Evolutionary conservation across 2,888 invertebrate genomes (phyloP).

Genomic region (Himalopsyche tibetana): DNA sequence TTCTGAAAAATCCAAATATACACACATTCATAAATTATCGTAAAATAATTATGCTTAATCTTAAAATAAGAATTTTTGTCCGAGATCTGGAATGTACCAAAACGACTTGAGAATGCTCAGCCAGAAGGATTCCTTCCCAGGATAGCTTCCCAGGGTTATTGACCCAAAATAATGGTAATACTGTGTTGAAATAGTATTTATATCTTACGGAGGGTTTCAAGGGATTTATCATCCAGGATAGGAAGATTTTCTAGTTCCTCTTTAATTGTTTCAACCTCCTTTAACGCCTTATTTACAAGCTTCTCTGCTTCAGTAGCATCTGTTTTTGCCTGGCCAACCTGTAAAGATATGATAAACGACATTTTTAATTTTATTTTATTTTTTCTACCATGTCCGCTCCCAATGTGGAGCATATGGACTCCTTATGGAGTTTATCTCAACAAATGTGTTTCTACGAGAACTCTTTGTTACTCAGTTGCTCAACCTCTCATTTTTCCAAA

Average conservation of each 20-base stretch:
- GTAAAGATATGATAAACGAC: slow-evolving; percentile 58
- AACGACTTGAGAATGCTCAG: background rate
- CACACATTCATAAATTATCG: background rate
- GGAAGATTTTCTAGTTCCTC: slow-evolving; percentile 86
- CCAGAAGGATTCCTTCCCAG: background rate
- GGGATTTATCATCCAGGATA: slow-evolving; percentile 82
- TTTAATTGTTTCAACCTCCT: slow-evolving; percentile 86
- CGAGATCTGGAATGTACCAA: background rate
- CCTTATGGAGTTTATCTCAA: no score
- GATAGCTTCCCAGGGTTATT: background rate
- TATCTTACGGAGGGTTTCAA: slow-evolving; percentile 78
- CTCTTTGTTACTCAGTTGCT: no score
- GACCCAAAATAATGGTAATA: slow-evolving; percentile 36
- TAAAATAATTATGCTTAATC: background rate
- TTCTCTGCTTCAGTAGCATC: slow-evolving; percentile 88
- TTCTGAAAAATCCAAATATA: slow-evolving; percentile 72
- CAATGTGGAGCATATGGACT: no score
- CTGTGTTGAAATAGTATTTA: background rate
- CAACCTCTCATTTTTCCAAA: no score
- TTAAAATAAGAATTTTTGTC: background rate
- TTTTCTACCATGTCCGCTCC: no score
- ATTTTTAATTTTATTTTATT: slow-evolving; percentile 8
- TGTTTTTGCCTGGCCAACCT: slow-evolving; percentile 93
- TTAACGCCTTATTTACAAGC: slow-evolving; percentile 88
- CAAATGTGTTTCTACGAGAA: no score